Percentiles rank a stretch among this genome's conserved stretches.
Evolutionary conservation across 2,888 invertebrate species (phyloP).

Genomic region (Agapostemon virescens): DNA sequence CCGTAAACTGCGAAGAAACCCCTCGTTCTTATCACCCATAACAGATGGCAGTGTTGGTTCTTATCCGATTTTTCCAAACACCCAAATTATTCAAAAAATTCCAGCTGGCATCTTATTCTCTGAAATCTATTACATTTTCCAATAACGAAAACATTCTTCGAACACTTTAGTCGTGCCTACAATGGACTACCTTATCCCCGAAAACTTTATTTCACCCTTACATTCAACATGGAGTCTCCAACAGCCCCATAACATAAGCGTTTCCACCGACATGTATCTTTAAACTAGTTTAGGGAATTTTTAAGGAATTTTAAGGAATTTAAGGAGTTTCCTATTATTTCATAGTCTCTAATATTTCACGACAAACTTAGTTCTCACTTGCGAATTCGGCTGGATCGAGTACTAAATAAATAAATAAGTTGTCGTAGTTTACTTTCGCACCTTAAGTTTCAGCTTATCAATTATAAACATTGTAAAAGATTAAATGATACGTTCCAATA

Average conservation of each 20-base stretch:
- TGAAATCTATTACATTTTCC: neutral
- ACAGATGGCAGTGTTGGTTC: constrained; percentile 75
- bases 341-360: too few relatives aligned
- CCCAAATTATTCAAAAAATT: neutral
- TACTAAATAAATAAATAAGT: neutral
- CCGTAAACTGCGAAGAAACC: constrained; percentile 74
- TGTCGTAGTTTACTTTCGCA: neutral
- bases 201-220: neutral
- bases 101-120: neutral
- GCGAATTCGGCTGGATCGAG: neutral
- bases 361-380: neutral
- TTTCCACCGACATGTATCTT: neutral
- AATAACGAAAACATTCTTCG: neutral
- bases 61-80: constrained; percentile 61
- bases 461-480: neutral
- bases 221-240: neutral
- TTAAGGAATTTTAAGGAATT: too few relatives aligned
- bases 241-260: neutral
- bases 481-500: neutral
- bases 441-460: neutral
- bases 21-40: constrained; percentile 73
- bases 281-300: too few relatives aligned
- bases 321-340: neutral
- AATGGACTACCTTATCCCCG: neutral
- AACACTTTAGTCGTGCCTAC: neutral